These are phyloP conservation scores for Zaprionus davidi DNA, from an alignment of 1,140 invertebrate genomes.

Conservation along the genomic window DNA sequence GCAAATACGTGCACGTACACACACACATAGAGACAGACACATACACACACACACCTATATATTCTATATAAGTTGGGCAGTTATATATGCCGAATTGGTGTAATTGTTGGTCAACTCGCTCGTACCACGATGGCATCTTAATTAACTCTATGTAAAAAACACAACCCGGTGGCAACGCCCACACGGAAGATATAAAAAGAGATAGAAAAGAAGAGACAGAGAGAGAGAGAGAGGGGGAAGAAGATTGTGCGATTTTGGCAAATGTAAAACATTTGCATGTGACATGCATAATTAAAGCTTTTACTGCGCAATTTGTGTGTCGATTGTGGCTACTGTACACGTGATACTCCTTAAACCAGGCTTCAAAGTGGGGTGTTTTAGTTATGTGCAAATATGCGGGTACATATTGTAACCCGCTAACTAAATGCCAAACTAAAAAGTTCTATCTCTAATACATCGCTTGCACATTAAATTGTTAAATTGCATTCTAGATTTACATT, in stretches of 20 bases:
- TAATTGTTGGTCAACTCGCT: conserved; percentile 62
- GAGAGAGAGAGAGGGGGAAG: neutral
- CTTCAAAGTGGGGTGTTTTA: neutral
- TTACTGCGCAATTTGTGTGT: conserved; percentile 64
- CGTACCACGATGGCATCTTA: conserved; percentile 55
- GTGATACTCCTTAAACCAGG: conserved; percentile 6
- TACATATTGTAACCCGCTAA: too few relatives aligned
- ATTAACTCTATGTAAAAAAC: conserved; percentile 43
- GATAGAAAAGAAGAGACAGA: neutral
- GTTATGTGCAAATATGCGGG: too few relatives aligned
- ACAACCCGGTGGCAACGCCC: conserved; percentile 37
- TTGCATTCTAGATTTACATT: too few relatives aligned
- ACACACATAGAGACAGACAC: neutral
- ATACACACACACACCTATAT: neutral
- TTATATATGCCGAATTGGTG: conserved; percentile 32
- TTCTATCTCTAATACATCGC: too few relatives aligned
- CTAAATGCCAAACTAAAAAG: too few relatives aligned
- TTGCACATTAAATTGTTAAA: too few relatives aligned
- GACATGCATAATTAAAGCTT: conserved; percentile 69
- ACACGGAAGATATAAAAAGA: conserved; percentile 16
- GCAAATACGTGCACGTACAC: neutral
- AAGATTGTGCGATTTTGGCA: conserved; percentile 42
- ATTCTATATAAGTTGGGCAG: conserved; percentile 10
- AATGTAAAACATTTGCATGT: conserved; percentile 74
- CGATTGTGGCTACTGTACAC: conserved; percentile 52